Conservation (phyloP, 2,113 vertebrate species). For the Dicentrarchus labrax region DNA sequence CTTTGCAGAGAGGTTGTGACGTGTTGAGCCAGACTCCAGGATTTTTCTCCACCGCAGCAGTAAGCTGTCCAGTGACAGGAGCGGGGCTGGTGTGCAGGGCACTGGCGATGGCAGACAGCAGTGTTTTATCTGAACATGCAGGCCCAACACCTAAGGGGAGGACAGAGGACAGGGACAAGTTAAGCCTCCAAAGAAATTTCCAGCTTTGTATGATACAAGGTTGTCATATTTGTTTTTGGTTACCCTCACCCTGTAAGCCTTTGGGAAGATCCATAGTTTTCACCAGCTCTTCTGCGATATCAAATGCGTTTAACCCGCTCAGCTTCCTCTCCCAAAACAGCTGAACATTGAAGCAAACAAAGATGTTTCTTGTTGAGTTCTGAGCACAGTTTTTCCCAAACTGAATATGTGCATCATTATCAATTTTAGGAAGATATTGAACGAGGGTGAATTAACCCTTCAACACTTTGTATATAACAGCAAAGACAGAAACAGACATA, state of each 20-base stretch:
- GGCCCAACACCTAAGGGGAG: slow-evolving; percentile 91
- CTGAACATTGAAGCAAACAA: slow-evolving; percentile 73
- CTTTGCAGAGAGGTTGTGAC: slow-evolving; percentile 95
- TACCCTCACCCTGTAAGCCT: slow-evolving; percentile 91
- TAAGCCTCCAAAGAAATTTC: not conserved
- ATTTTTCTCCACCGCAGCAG: slow-evolving; percentile 96
- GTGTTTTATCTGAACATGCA: slow-evolving; percentile 92
- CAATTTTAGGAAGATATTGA: not conserved
- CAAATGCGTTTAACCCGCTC: slow-evolving; percentile 93
- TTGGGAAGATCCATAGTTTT: slow-evolving; percentile 98
- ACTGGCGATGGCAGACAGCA: slow-evolving; percentile 95
- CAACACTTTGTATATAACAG: not conserved
- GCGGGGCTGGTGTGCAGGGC: slow-evolving; percentile 95
- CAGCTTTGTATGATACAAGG: not conserved
- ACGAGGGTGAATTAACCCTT: not conserved
- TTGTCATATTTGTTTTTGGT: not conserved
- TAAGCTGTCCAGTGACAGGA: slow-evolving; percentile 96
- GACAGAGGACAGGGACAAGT: not conserved
- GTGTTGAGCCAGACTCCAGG: slow-evolving; percentile 98
- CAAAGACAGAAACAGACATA: not conserved
- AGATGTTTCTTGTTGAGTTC: not conserved
- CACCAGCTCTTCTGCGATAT: slow-evolving; percentile 96
- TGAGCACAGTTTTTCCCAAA: not conserved
- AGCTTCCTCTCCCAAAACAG: slow-evolving; percentile 99
- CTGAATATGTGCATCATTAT: not conserved